Evolutionary conservation across 2,888 invertebrate species (phyloP), one percentile per base, ranked within the genome.

Genomic region (Dendrolimus houi): DNA sequence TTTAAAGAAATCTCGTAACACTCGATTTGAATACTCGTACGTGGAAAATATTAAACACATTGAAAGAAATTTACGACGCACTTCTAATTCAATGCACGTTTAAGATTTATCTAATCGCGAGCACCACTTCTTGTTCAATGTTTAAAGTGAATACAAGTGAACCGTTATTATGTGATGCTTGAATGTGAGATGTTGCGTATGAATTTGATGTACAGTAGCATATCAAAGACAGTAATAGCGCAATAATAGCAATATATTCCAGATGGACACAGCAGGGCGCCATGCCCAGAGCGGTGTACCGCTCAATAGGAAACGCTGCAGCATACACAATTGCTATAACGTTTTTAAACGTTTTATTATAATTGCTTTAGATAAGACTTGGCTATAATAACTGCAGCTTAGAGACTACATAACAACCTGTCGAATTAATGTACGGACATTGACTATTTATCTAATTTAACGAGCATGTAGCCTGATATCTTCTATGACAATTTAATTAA

Each of bases 191-290:
- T 74, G 72, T 74, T 73, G 74, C 68, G 74, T 80, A 78, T 76
- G 74, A 79, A 69, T 78, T 75, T 83, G 79, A 83, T 80, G 69
- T 77, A 81, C 81, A 80, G 83, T 79, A 85, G 84, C 83, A 68
- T 65, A 63, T 64, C 64, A 67, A 67, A 74, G 81, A 82, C 81
- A 77, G 75, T 77, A 76, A 80, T 79, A 75, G 77, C 67, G 79
- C 78, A 77, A 80, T 84, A 81, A 84, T 75, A 72, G 77, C 77
- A 64, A 83, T 84, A 76, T 80, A 82, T 77, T 68, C 68, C 72
- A 76, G 79, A 81, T 79, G 74, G 71, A 68, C 84, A 41, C 85
- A 75, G 83, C 85, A 71, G 87, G 87, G 73, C 58, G 73, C 71
- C 73, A 59, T 62, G 63, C 65, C 67, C 66, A 70, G 70, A 69